Conservation (phyloP, 2,113 vertebrate genomes). For the Orycteropus afer region DNA sequence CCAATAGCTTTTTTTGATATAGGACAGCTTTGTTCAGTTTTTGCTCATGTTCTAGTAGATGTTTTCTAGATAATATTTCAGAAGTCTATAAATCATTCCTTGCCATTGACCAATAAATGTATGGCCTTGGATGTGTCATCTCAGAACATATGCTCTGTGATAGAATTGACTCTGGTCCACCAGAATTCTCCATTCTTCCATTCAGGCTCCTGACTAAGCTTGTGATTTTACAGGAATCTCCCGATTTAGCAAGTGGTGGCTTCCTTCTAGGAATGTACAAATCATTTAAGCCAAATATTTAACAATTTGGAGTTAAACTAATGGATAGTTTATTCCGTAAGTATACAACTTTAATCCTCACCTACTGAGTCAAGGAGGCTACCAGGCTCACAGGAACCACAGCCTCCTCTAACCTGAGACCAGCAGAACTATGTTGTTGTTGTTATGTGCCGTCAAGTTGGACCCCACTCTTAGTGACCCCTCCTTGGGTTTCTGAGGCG, state of each 20-base stretch:
- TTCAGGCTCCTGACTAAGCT: neutral
- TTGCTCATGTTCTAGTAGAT: neutral
- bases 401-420: no score
- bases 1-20: neutral
- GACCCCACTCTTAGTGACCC: no score
- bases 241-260: neutral
- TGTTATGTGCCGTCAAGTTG: no score
- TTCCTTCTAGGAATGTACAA: neutral
- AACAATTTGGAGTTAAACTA: neutral
- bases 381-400: no score
- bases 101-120: neutral
- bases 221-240: neutral
- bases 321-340: neutral
- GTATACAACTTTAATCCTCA: neutral
- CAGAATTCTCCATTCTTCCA: neutral
- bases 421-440: no score
- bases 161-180: neutral
- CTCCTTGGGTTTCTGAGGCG: no score
- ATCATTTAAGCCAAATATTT: constrained; percentile 11
- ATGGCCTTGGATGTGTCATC: neutral
- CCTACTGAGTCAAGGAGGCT: neutral
- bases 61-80: neutral
- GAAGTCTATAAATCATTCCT: neutral
- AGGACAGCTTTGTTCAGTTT: neutral
- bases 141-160: neutral